A percentile compares a stretch with the other conserved stretches of the same genome.
Conservation (phyloP, 2,888 invertebrate species). For the Epinotia ramella region DNA sequence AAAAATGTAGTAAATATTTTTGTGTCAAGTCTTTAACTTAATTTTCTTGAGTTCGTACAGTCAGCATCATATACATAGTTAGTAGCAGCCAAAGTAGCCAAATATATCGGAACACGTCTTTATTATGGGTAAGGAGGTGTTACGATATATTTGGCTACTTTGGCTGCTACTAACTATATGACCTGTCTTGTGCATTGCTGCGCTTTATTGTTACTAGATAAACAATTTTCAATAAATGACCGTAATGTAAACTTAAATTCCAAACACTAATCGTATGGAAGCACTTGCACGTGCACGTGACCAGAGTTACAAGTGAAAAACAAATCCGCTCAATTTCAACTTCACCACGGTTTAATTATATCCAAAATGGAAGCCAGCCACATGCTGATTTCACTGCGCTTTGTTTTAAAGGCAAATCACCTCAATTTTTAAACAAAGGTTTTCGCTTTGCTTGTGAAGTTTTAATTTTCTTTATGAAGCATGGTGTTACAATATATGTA, state of each 20-base stretch:
- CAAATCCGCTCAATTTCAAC: not conserved
- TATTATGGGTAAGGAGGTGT: no score
- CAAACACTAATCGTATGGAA: not conserved
- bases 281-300: slow-evolving; percentile 1
- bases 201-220: not conserved
- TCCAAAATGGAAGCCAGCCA: not conserved
- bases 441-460: not conserved
- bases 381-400: not conserved
- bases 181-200: not conserved
- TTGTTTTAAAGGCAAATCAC: not conserved
- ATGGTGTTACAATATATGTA: no score
- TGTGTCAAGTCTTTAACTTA: no score
- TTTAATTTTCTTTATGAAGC: not conserved
- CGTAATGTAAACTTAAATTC: not conserved
- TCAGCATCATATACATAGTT: no score
- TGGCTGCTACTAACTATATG: no score
- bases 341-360: slow-evolving; percentile 11
- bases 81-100: no score
- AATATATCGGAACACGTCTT: no score
- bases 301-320: not conserved
- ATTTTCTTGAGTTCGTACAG: no score
- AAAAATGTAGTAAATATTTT: no score
- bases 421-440: not conserved
- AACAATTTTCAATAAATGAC: not conserved
- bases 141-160: no score